Evolutionary conservation across 1,140 invertebrate genomes (phyloP).

Genomic region (Pseudobourletiella spinata): DNA sequence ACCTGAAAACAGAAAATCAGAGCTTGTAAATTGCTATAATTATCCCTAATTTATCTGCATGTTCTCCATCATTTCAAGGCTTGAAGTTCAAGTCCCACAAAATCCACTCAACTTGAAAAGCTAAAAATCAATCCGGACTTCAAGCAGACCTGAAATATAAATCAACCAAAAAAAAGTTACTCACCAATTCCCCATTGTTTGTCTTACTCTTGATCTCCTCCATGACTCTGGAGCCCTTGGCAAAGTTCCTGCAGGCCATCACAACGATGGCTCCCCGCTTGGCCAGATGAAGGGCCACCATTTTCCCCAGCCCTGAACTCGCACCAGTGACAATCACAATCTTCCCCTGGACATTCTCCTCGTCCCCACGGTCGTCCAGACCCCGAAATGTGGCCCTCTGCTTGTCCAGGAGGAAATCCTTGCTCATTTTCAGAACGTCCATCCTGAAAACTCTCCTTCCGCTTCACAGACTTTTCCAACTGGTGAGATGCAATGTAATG

Average conservation of each 20-base stretch:
- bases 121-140: too few species aligned
- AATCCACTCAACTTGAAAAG: too few species aligned
- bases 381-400: conserved; percentile 1
- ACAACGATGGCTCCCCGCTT: conserved; percentile 62
- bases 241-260: conserved; percentile 68
- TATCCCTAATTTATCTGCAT: too few species aligned
- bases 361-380: conserved; percentile 3
- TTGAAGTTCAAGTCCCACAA: too few species aligned
- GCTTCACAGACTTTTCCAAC: too few species aligned
- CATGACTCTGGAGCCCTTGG: conserved; percentile 1
- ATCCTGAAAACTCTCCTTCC: too few species aligned
- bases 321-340: conserved; percentile 19
- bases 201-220: conserved; percentile 9
- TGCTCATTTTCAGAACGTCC: conserved; percentile 10
- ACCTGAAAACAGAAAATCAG: neutral
- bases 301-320: conserved; percentile 48
- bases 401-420: conserved; percentile 7
- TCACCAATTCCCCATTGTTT: conserved; percentile 5
- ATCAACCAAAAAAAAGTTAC: conserved; percentile 4
- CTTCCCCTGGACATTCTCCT: conserved; percentile 22
- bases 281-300: conserved; percentile 9
- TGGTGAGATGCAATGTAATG: too few species aligned
- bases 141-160: too few species aligned
- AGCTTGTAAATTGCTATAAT: too few species aligned
- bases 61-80: too few species aligned